Conservation (phyloP, 2,888 invertebrate genomes). For the Melipona bicolor region DNA sequence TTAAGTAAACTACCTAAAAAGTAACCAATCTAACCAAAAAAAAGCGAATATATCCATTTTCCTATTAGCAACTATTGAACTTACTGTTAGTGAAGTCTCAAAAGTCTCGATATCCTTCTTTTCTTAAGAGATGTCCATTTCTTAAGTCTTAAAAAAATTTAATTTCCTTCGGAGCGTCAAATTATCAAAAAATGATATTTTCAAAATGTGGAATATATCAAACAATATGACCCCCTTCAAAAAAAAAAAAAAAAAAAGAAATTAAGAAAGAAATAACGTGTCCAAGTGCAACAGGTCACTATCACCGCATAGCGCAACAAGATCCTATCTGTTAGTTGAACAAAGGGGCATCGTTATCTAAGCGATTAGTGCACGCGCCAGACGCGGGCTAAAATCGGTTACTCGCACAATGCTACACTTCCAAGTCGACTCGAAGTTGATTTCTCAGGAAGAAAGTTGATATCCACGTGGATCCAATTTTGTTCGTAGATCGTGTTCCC, state of each 20-base stretch:
- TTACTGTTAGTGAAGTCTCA: too few species aligned
- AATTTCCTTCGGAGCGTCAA: too few species aligned
- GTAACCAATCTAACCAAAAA: too few species aligned
- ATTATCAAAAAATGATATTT: too few species aligned
- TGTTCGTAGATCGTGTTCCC: slow-evolving; percentile 67
- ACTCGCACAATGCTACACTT: slow-evolving; percentile 31
- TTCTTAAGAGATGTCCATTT: too few species aligned
- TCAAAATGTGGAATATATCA: too few species aligned
- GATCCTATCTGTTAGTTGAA: slow-evolving; percentile 21
- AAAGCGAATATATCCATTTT: too few species aligned
- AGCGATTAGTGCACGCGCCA: slow-evolving; percentile 61
- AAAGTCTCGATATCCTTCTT: too few species aligned
- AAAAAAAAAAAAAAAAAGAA: neutral
- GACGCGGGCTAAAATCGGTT: slow-evolving; percentile 30
- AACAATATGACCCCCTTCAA: too few species aligned
- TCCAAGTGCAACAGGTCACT: slow-evolving; percentile 9
- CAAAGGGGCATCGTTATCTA: slow-evolving; percentile 54
- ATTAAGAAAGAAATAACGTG: neutral
- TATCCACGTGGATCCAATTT: slow-evolving; percentile 74
- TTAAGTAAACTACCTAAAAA: too few species aligned
- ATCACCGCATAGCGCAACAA: slow-evolving; percentile 22
- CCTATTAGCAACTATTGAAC: too few species aligned
- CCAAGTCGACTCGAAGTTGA: slow-evolving; percentile 33
- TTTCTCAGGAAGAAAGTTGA: slow-evolving; percentile 76
- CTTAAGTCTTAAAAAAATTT: too few species aligned